These are phyloP conservation scores for Epirrita christyi DNA, from an alignment of 2,888 invertebrate genomes.

Conservation along the genomic window DNA sequence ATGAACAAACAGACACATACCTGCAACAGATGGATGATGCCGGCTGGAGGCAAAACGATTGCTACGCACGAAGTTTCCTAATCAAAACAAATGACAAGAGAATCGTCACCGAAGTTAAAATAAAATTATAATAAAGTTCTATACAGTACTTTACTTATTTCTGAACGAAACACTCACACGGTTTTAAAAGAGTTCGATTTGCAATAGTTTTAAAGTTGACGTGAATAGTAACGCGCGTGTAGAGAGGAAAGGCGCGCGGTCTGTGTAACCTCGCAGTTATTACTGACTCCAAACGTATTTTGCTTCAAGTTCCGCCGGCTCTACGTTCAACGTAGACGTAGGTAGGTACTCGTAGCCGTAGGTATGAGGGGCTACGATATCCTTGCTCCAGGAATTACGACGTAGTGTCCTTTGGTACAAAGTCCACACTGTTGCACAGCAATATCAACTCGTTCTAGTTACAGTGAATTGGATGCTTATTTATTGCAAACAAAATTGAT, in stretches of 20 bases:
- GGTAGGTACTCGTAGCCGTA: slow-evolving; percentile 32
- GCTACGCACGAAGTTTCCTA: slow-evolving; percentile 53
- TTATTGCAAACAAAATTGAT: slow-evolving; percentile 48
- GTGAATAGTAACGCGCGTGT: slow-evolving; percentile 70
- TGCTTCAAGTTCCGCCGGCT: slow-evolving; percentile 54
- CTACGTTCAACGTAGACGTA: slow-evolving; percentile 54
- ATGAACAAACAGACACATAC: slow-evolving; percentile 56
- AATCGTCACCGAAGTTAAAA: slow-evolving; percentile 48
- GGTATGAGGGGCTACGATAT: slow-evolving; percentile 42
- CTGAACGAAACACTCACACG: slow-evolving; percentile 51
- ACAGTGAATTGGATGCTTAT: slow-evolving; percentile 44
- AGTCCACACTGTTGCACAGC: slow-evolving; percentile 13
- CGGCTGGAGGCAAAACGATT: slow-evolving; percentile 56
- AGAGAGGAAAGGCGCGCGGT: slow-evolving; percentile 67
- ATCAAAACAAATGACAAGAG: slow-evolving; percentile 72
- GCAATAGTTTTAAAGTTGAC: slow-evolving; percentile 68
- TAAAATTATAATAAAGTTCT: slow-evolving; percentile 39
- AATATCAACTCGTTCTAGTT: slow-evolving; percentile 36
- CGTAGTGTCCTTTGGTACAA: slow-evolving; percentile 39
- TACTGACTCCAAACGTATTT: slow-evolving; percentile 64
- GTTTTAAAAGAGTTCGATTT: slow-evolving; percentile 27
- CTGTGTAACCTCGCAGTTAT: slow-evolving; percentile 64
- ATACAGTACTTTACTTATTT: slow-evolving; percentile 37
- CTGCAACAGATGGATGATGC: slow-evolving; percentile 59
- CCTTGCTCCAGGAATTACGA: slow-evolving; percentile 52